Evolutionary conservation across 2,888 invertebrate species (phyloP).

Genomic region (Cryptophagus acutangulus): DNA sequence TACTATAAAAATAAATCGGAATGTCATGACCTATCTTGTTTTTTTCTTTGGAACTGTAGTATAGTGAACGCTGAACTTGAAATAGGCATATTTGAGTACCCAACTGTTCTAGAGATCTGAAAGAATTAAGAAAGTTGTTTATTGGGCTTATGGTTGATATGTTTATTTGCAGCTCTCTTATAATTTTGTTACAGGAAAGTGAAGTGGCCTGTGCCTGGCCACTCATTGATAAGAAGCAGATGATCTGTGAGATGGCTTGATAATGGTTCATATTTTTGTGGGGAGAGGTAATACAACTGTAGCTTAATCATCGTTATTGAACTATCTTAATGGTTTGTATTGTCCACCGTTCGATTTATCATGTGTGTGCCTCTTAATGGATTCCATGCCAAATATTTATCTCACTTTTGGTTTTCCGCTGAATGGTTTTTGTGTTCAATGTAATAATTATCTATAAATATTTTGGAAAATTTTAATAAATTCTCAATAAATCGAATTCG

Average conservation of each 20-base stretch:
- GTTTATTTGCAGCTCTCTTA: no score
- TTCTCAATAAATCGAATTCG: constrained; percentile 1
- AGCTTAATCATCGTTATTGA: constrained; percentile 50
- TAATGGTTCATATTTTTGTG: constrained; percentile 39
- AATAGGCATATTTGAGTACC: no score
- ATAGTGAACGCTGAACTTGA: no score
- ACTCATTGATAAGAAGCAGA: constrained; percentile 33
- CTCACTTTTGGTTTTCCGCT: constrained; percentile 34
- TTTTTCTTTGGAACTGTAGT: no score
- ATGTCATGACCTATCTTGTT: neutral
- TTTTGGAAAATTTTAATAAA: no score
- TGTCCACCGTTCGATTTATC: constrained; percentile 47
- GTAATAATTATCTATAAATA: no score
- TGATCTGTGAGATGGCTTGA: constrained; percentile 39
- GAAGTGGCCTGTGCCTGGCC: constrained; percentile 26
- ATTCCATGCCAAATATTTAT: constrained; percentile 38
- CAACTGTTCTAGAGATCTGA: no score
- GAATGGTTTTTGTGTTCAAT: constrained; percentile 14
- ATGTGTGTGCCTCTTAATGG: constrained; percentile 40
- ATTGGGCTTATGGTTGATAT: no score
- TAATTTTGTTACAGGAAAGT: constrained; percentile 27
- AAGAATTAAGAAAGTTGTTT: no score
- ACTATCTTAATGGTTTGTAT: constrained; percentile 47
- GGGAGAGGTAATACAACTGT: constrained; percentile 36
- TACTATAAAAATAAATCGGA: neutral